Evolutionary conservation across 2,797 vertebrate species (phyloP).

Genomic region (Trachops cirrhosus): DNA sequence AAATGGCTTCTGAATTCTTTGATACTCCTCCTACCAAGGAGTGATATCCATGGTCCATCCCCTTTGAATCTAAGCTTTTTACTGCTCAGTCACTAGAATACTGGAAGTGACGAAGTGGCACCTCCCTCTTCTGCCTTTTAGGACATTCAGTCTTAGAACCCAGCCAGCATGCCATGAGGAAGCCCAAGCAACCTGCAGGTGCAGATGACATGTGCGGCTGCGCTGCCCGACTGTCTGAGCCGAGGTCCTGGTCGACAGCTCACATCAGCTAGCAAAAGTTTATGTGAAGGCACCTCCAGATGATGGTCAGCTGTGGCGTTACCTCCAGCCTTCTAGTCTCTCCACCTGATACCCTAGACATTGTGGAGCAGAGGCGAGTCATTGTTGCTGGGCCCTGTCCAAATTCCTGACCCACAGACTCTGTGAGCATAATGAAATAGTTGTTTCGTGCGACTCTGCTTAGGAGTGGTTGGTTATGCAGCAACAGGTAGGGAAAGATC

Average conservation of each 20-base stretch:
- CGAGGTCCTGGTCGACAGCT: background rate
- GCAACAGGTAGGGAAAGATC: background rate
- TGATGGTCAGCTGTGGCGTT: background rate
- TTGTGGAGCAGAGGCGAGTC: background rate
- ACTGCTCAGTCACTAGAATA: background rate
- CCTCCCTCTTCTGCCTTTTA: background rate
- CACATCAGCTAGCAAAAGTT: background rate
- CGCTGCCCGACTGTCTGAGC: too few species aligned
- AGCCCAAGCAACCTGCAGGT: background rate
- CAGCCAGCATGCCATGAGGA: background rate
- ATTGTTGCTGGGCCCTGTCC: background rate
- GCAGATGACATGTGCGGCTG: background rate
- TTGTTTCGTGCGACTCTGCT: background rate
- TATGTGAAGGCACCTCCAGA: background rate
- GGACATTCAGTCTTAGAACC: background rate
- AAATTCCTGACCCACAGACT: background rate
- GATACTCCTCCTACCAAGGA: background rate
- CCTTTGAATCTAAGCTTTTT: background rate
- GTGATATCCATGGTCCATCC: background rate
- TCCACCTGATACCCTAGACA: background rate
- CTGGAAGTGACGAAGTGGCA: background rate
- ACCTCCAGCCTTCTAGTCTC: background rate
- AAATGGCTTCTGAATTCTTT: background rate
- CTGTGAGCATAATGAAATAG: background rate
- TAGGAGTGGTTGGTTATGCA: background rate